A percentile compares a stretch with the other conserved stretches of the same genome.
Evolutionary conservation across 2,888 invertebrate species (phyloP).

Genomic region (Gordius sp.): DNA sequence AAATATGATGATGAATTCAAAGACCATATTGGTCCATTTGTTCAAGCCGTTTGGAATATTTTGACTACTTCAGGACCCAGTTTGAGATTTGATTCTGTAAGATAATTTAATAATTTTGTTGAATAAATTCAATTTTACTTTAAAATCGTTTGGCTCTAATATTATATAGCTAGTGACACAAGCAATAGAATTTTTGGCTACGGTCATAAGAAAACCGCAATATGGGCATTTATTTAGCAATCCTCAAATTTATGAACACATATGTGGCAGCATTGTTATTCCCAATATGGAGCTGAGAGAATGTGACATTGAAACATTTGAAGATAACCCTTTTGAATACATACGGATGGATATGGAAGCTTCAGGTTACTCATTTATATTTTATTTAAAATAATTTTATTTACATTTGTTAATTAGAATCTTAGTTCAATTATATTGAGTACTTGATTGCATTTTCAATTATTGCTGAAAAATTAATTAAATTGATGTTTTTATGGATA

Average conservation of each 20-base stretch:
- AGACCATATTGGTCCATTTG: constrained; percentile 60
- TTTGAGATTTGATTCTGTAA: constrained; percentile 64
- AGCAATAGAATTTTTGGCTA: constrained; percentile 71
- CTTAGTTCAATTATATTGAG: too few species aligned
- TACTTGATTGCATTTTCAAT: too few species aligned
- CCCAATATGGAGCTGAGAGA: constrained; percentile 86
- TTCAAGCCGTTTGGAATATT: constrained; percentile 72
- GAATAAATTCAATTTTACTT: constrained; percentile 18
- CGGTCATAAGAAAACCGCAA: constrained; percentile 63
- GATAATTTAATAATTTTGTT: constrained; percentile 22
- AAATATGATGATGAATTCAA: constrained; percentile 93
- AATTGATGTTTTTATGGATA: too few species aligned
- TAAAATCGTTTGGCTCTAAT: constrained; percentile 28
- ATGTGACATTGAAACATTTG: constrained; percentile 79
- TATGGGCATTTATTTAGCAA: constrained; percentile 68
- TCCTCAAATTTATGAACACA: constrained; percentile 53
- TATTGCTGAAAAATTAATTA: too few species aligned
- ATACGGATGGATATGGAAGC: constrained; percentile 86
- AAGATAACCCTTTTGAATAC: constrained; percentile 91
- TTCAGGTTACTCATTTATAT: constrained; percentile 32
- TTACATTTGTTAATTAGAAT: constrained; percentile 14
- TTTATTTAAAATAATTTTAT: constrained; percentile 12
- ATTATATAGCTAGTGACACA: constrained; percentile 90
- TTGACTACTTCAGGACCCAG: constrained; percentile 55
- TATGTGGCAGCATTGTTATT: constrained; percentile 91